Conservation (phyloP, 2,888 invertebrate genomes). For the Pomacea canaliculata region DNA sequence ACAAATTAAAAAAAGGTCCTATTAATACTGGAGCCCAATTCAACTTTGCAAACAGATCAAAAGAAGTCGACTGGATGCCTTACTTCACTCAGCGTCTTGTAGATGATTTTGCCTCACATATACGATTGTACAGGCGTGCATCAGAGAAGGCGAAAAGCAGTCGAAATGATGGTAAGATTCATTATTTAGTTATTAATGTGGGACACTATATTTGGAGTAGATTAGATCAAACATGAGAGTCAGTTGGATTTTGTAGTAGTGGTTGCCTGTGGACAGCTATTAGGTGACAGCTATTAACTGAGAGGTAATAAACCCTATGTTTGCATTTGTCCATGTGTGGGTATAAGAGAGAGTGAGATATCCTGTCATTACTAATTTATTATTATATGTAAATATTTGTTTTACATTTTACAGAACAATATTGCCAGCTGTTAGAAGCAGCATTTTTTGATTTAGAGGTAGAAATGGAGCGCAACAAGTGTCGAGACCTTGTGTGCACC, state of each 20-base stretch:
- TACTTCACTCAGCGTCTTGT: conserved; percentile 88
- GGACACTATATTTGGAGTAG: background rate
- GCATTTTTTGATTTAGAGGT: conserved; percentile 91
- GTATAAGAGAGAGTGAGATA: background rate
- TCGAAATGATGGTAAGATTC: conserved; percentile 71
- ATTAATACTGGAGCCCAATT: too few species aligned
- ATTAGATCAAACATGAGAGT: too few species aligned
- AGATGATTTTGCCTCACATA: conserved; percentile 90
- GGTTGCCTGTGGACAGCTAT: background rate
- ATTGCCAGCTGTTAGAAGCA: conserved; percentile 74
- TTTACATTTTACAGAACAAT: conserved; percentile 6
- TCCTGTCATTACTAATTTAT: too few species aligned
- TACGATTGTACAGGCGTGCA: conserved; percentile 87
- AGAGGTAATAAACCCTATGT: background rate
- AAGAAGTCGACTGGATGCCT: conserved; percentile 91
- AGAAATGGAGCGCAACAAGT: conserved; percentile 85
- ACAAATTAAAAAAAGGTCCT: too few species aligned
- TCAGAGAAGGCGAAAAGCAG: conserved; percentile 66
- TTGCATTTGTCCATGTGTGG: background rate
- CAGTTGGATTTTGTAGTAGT: too few species aligned
- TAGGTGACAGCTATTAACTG: background rate
- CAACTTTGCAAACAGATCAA: conserved; percentile 72
- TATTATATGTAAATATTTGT: too few species aligned
- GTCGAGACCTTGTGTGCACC: conserved; percentile 84
- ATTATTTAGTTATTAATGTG: background rate